Evolutionary conservation across 2,113 vertebrate species (phyloP).

Genomic region (Chaetorhynchus papuensis): DNA sequence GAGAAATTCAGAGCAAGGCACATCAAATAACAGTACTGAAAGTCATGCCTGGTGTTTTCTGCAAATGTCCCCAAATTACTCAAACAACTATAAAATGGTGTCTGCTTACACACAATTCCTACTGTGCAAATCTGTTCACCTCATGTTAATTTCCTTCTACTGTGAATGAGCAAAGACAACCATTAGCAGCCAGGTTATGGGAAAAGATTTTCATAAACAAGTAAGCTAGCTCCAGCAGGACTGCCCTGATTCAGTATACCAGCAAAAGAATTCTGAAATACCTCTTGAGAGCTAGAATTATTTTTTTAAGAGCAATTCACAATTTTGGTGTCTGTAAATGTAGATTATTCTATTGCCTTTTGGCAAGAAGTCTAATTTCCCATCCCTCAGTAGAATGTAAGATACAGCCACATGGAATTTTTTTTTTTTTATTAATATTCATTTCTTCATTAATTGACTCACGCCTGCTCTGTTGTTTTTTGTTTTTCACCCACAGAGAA

Average conservation of each 20-base stretch:
- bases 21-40: neutral
- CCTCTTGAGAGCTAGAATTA: neutral
- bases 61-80: neutral
- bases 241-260: neutral
- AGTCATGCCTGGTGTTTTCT: neutral
- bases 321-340: neutral
- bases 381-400: neutral
- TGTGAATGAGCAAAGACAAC: neutral
- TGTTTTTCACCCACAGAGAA: neutral
- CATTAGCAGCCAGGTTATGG: neutral
- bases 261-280: neutral
- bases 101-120: neutral
- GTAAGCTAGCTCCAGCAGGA: neutral
- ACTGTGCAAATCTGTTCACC: neutral
- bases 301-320: neutral
- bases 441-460: neutral
- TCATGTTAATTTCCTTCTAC: neutral
- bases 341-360: neutral
- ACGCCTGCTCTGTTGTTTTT: neutral
- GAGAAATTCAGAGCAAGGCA: neutral
- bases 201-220: neutral
- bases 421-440: neutral
- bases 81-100: neutral
- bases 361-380: neutral
- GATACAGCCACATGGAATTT: rapidly evolving